Evolutionary conservation across 2,888 invertebrate species (phyloP).

Genomic region (Alsophila aescularia): DNA sequence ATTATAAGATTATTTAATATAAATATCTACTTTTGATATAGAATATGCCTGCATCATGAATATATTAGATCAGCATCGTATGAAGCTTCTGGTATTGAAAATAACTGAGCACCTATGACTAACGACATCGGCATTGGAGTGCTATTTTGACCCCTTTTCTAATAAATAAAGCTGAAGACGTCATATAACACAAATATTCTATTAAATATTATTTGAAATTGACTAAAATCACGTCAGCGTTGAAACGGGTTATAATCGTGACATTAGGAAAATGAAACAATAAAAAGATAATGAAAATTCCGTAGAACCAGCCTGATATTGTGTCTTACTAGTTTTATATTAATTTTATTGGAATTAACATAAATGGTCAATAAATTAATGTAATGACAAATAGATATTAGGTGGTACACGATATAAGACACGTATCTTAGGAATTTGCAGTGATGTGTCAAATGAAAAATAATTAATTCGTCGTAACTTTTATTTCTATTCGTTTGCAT

Average conservation of each 20-base stretch:
- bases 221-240: slow-evolving; percentile 24
- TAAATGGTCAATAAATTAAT: slow-evolving; percentile 74
- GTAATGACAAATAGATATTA: slow-evolving; percentile 79
- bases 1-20: too few species aligned
- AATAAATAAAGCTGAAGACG: slow-evolving; percentile 32
- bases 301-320: slow-evolving; percentile 66
- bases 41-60: slow-evolving; percentile 13
- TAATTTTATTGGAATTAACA: slow-evolving; percentile 60
- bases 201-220: slow-evolving; percentile 35
- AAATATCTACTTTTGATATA: slow-evolving; percentile 3
- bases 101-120: slow-evolving; percentile 26
- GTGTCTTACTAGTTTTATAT: slow-evolving; percentile 65
- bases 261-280: slow-evolving; percentile 67
- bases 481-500: slow-evolving; percentile 21
- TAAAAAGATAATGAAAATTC: slow-evolving; percentile 75
- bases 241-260: slow-evolving; percentile 40
- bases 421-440: slow-evolving; percentile 62
- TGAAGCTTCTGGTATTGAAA: slow-evolving; percentile 26
- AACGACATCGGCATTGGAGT: slow-evolving; percentile 24
- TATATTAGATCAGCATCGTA: slow-evolving; percentile 18
- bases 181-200: slow-evolving; percentile 29
- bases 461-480: slow-evolving; percentile 22
- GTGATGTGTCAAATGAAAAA: slow-evolving; percentile 23
- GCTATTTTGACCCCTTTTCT: slow-evolving; percentile 30
- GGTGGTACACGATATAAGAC: slow-evolving; percentile 56